Conservation (phyloP, 2,888 invertebrate species). For the Branchellion lobata region DNA sequence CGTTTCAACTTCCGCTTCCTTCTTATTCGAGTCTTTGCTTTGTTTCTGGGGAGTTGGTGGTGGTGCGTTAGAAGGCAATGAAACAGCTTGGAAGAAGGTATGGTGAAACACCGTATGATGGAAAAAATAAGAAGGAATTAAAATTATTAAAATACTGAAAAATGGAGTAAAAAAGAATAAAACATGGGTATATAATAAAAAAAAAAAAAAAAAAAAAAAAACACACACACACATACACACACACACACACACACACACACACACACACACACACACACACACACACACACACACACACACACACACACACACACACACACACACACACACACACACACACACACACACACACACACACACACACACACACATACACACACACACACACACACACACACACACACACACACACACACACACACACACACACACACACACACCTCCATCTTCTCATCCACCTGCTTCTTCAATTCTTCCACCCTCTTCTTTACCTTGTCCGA, state of each 20-base stretch:
- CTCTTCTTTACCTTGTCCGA: not conserved
- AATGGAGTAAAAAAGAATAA: not conserved
- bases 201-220: not conserved
- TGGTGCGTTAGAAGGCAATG: too few species aligned
- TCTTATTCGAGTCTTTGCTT: not conserved
- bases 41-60: too few species aligned
- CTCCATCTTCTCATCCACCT: not conserved
- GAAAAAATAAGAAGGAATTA: too few species aligned
- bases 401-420: too few species aligned
- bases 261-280: conserved; percentile 17
- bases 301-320: too few species aligned
- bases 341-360: too few species aligned
- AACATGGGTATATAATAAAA: not conserved
- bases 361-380: too few species aligned
- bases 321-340: too few species aligned
- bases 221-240: conserved; percentile 12
- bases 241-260: conserved; percentile 21
- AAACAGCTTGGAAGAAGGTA: too few species aligned
- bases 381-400: too few species aligned
- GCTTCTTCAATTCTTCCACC: not conserved
- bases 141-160: too few species aligned
- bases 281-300: not conserved
- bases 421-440: not conserved
- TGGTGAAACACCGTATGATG: too few species aligned
- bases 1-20: not conserved